Evolutionary conservation across 2,888 invertebrate genomes (phyloP).

Genomic region (Xylota sylvarum): DNA sequence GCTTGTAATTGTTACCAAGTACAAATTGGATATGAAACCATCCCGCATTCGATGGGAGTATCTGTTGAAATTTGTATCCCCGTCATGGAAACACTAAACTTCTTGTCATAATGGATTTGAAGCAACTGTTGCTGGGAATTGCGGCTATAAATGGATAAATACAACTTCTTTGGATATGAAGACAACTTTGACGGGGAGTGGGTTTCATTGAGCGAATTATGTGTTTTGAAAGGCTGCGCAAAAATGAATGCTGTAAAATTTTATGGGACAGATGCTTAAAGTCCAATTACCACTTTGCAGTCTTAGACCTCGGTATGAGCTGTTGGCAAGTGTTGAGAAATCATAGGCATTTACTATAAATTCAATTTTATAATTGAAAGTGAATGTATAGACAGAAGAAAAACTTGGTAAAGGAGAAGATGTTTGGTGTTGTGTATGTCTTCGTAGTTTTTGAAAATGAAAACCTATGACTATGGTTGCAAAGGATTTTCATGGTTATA

Average conservation of each 20-base stretch:
- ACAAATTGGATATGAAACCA: constrained; percentile 60
- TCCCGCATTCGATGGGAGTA: constrained; percentile 52
- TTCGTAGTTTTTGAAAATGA: no score
- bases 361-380: neutral
- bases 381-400: neutral
- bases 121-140: constrained; percentile 12
- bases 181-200: neutral
- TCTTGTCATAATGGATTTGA: constrained; percentile 5
- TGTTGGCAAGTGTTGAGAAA: neutral
- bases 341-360: neutral
- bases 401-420: no score
- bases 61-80: neutral
- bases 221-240: constrained; percentile 13
- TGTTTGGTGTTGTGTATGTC: no score
- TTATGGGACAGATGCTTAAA: constrained; percentile 8
- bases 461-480: no score
- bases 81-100: neutral
- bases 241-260: constrained; percentile 16
- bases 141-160: neutral
- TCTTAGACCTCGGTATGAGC: neutral
- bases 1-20: constrained; percentile 60
- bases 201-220: constrained; percentile 7
- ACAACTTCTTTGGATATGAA: neutral
- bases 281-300: neutral
- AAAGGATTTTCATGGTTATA: no score